Conservation (phyloP, 2,797 vertebrate species). For the Bucorvus abyssinicus region DNA sequence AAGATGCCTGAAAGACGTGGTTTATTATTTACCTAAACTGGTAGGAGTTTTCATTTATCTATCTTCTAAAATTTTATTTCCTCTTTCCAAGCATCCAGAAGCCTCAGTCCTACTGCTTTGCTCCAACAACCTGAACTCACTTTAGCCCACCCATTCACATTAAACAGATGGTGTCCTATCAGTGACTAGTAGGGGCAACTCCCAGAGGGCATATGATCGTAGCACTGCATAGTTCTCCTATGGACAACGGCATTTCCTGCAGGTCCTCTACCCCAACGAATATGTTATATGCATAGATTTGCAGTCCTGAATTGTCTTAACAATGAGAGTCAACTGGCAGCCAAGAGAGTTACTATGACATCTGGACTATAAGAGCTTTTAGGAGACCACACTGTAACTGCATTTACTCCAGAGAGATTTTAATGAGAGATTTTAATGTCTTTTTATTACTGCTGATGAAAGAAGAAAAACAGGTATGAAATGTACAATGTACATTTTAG, state of each 20-base stretch:
- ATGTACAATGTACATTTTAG: background rate
- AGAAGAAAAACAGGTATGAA: background rate
- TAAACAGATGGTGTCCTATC: constrained; percentile 45
- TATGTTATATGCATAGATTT: background rate
- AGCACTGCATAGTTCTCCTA: constrained; percentile 17
- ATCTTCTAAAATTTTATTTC: background rate
- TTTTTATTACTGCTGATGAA: background rate
- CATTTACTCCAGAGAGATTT: background rate
- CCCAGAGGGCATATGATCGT: constrained; percentile 6
- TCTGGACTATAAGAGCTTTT: background rate
- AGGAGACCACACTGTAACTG: background rate
- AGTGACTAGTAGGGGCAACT: background rate
- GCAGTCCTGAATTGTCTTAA: background rate
- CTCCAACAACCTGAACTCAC: background rate
- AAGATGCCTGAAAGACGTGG: background rate
- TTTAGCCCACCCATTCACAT: constrained; percentile 13
- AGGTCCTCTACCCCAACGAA: background rate
- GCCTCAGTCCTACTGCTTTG: background rate
- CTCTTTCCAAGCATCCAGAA: background rate
- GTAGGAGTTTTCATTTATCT: background rate
- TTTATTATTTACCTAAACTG: background rate
- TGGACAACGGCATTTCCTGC: constrained; percentile 20
- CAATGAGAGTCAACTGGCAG: background rate
- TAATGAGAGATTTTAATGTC: background rate
- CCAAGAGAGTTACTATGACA: background rate